phyloP scores from a whole-genome alignment of 2,888 invertebrate genomes.

The Himalopsyche tibetana region DNA sequence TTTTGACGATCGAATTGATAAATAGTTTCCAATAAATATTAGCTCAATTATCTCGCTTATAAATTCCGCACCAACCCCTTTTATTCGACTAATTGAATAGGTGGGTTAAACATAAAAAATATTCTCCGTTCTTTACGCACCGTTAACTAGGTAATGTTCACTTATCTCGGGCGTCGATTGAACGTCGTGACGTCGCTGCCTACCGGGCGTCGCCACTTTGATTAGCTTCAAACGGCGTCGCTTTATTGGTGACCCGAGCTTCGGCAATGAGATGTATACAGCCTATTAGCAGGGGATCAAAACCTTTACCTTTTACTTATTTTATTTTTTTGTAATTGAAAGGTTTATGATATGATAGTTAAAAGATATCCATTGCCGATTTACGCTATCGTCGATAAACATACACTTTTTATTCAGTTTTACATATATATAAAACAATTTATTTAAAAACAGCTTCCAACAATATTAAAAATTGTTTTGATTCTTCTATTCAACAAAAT shows the following conservation, averaged over 20 bases:
- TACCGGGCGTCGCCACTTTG: slow-evolving; percentile 47
- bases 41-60: background rate
- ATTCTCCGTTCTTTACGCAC: slow-evolving; percentile 1
- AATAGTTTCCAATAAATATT: too few relatives aligned
- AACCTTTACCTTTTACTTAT: background rate
- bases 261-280: slow-evolving; percentile 6
- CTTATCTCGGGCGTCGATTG: slow-evolving; percentile 33
- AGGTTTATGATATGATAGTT: too few relatives aligned
- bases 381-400: too few relatives aligned
- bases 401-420: too few relatives aligned
- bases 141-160: slow-evolving; percentile 23
- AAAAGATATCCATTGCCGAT: too few relatives aligned
- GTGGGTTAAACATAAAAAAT: background rate
- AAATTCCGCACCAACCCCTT: background rate
- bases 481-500: too few relatives aligned
- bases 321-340: background rate
- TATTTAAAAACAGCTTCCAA: too few relatives aligned
- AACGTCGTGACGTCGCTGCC: slow-evolving; percentile 39
- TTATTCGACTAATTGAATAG: background rate
- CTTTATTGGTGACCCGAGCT: slow-evolving; percentile 46
- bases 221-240: slow-evolving; percentile 48
- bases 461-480: too few relatives aligned
- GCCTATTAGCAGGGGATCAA: background rate
- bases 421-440: too few relatives aligned
- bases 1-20: too few relatives aligned